A percentile compares a stretch with the other conserved stretches of the same genome.
Evolutionary conservation across 2,888 invertebrate species (phyloP).

Genomic region (Zaprionus obscuricornis): DNA sequence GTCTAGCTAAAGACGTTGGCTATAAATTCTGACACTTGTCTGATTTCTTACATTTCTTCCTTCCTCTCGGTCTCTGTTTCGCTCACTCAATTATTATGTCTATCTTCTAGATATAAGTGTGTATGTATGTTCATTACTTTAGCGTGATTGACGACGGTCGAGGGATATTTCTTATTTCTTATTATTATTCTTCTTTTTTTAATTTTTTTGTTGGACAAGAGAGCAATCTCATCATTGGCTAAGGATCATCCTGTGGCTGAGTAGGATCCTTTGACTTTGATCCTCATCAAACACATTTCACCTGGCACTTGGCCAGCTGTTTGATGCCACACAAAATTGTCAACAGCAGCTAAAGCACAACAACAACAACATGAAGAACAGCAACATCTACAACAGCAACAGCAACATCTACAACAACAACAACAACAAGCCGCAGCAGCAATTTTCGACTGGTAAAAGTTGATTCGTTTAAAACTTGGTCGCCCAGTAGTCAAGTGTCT

Average conservation of each 20-base stretch:
- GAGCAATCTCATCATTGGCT: conserved; percentile 13
- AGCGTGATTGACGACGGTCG: conserved; percentile 67
- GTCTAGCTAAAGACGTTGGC: conserved; percentile 67
- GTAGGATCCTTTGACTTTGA: too few species aligned
- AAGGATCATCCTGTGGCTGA: conserved; percentile 32
- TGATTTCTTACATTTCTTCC: too few species aligned
- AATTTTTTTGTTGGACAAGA: background rate
- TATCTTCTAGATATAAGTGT: background rate
- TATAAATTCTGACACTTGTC: background rate
- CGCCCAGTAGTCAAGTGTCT: conserved; percentile 63
- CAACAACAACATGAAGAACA: too few species aligned
- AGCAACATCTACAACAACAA: too few species aligned
- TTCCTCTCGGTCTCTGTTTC: conserved; percentile 7
- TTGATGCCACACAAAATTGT: conserved; percentile 38
- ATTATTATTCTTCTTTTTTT: conserved; percentile 3
- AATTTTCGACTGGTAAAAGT: conserved; percentile 43
- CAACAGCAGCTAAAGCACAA: conserved; percentile 12
- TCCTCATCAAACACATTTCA: conserved; percentile 74
- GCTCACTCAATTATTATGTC: conserved; percentile 1
- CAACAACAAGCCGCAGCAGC: conserved; percentile 6
- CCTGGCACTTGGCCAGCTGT: conserved; percentile 40
- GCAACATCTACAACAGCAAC: too few species aligned
- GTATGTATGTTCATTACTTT: conserved; percentile 22
- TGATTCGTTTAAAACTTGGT: conserved; percentile 22
- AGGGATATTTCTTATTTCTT: conserved; percentile 8